Percentiles rank a stretch among this genome's conserved stretches.
These are phyloP conservation scores for Anhinga anhinga DNA, from an alignment of 2,113 vertebrate species.

Conservation along the genomic window DNA sequence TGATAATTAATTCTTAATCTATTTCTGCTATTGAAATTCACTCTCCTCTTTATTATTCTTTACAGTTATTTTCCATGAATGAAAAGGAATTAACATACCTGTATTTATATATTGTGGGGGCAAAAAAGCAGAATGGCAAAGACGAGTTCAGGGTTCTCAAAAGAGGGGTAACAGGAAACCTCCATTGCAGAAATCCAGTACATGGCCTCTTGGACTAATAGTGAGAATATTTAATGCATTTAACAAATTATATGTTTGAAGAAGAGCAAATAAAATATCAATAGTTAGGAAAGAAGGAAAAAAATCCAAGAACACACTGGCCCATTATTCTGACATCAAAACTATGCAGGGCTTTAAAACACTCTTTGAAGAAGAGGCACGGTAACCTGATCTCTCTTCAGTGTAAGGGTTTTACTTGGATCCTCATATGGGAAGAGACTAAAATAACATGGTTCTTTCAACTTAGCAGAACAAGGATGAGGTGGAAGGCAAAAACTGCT, in stretches of 20 bases:
- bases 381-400: background rate
- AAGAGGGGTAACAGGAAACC: background rate
- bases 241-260: background rate
- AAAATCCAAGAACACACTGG: background rate
- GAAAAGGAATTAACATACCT: background rate
- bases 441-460: background rate
- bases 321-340: background rate
- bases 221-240: background rate
- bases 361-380: background rate
- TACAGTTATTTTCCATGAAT: background rate
- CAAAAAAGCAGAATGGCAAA: background rate
- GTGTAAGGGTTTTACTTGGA: background rate
- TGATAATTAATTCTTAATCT: background rate
- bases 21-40: background rate
- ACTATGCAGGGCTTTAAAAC: background rate
- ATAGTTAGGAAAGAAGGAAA: background rate
- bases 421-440: background rate
- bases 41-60: background rate
- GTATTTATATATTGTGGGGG: background rate
- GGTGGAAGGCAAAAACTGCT: background rate
- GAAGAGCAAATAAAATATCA: background rate
- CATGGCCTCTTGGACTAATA: background rate
- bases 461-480: background rate
- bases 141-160: background rate
- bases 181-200: background rate